Percentiles rank a stretch among this genome's conserved stretches.
Conservation (phyloP, 1,140 invertebrate species). For the Oryctes rhinoceros region DNA sequence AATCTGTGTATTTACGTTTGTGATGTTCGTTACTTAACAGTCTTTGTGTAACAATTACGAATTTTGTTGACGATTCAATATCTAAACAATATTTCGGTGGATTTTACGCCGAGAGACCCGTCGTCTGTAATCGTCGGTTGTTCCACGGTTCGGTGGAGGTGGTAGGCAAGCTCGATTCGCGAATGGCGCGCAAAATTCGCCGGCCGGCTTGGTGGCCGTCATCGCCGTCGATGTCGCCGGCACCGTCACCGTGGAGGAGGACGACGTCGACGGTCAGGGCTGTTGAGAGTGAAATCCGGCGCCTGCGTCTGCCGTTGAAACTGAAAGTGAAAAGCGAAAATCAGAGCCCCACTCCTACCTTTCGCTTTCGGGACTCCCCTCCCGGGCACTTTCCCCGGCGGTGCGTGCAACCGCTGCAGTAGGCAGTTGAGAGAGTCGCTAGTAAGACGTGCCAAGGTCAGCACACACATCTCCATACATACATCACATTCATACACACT, state of each 20-base stretch:
- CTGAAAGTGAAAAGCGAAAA: slow-evolving; percentile 59
- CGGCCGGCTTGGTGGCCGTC: slow-evolving; percentile 28
- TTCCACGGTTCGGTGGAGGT: too few relatives aligned
- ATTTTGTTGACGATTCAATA: too few relatives aligned
- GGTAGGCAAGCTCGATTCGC: too few relatives aligned
- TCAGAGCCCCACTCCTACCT: slow-evolving; percentile 51
- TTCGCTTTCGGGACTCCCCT: slow-evolving; percentile 57
- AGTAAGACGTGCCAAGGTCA: slow-evolving; percentile 51
- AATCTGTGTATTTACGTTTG: too few relatives aligned
- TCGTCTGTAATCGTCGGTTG: too few relatives aligned
- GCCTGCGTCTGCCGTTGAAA: slow-evolving; percentile 57
- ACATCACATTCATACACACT: not conserved
- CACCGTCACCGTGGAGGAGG: slow-evolving; percentile 15
- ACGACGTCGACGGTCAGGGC: slow-evolving; percentile 53
- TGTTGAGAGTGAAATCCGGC: slow-evolving; percentile 56
- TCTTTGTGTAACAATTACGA: too few relatives aligned
- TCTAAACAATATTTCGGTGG: too few relatives aligned
- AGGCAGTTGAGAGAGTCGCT: slow-evolving; percentile 57
- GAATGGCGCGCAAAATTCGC: not conserved
- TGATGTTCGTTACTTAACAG: too few relatives aligned
- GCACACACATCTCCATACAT: not conserved
- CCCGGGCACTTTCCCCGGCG: slow-evolving; percentile 55
- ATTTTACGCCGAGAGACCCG: too few relatives aligned
- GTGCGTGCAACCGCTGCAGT: slow-evolving; percentile 53
- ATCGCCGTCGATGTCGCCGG: not conserved